These are phyloP conservation scores for Accipiter superciliosus DNA, from an alignment of 2,797 vertebrate genomes.

Conservation along the genomic window DNA sequence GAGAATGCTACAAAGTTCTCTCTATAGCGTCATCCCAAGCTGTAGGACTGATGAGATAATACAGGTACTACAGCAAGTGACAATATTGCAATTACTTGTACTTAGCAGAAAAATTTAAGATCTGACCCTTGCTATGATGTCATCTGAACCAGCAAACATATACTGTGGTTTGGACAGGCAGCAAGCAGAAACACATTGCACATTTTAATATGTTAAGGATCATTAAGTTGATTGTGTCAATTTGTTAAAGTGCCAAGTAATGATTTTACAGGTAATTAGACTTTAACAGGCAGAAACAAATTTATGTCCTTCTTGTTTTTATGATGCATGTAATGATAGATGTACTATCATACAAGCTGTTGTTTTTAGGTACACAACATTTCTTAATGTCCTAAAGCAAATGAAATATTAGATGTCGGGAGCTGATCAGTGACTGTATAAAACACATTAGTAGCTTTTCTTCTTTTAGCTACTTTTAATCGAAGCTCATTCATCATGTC, in stretches of 20 bases:
- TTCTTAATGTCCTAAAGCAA: constrained; percentile 72
- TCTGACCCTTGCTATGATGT: constrained; percentile 44
- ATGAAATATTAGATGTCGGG: constrained; percentile 77
- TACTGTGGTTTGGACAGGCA: constrained; percentile 33
- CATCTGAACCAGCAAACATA: constrained; percentile 52
- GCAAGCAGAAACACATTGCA: constrained; percentile 47
- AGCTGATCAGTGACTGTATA: constrained; percentile 77
- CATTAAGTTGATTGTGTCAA: constrained; percentile 73
- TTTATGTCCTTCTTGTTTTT: constrained; percentile 71
- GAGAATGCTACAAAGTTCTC: background rate
- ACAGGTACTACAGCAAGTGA: background rate
- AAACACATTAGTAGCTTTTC: constrained; percentile 76
- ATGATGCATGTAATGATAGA: constrained; percentile 72
- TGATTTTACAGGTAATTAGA: constrained; percentile 82
- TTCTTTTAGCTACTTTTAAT: constrained; percentile 75
- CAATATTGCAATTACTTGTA: background rate
- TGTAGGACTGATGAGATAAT: background rate
- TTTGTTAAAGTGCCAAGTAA: constrained; percentile 77
- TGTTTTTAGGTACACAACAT: constrained; percentile 72
- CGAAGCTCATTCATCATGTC: constrained; percentile 70
- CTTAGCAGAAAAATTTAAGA: constrained; percentile 27
- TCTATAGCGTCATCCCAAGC: background rate
- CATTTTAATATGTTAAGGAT: constrained; percentile 67
- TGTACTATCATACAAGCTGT: constrained; percentile 64
- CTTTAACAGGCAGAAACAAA: constrained; percentile 74